Evolutionary conservation across 2,113 vertebrate genomes (phyloP).

Genomic region (Baryphthengus martii): DNA sequence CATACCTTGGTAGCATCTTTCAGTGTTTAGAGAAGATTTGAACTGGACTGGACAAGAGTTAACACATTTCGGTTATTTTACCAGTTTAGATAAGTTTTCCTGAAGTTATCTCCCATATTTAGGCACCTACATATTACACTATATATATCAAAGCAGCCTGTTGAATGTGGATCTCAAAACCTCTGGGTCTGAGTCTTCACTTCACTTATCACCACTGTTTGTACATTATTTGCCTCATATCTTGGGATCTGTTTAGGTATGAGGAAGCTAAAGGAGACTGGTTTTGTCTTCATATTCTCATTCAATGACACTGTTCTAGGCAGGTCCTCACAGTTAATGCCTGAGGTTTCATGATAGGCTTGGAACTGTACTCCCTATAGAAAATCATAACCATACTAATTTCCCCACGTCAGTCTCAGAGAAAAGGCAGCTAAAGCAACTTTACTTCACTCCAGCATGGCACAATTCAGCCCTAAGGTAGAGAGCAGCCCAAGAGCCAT

Average conservation of each 20-base stretch:
- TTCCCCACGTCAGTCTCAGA: neutral
- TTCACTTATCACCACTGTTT: neutral
- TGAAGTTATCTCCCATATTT: neutral
- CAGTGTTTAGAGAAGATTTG: neutral
- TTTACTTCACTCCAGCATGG: neutral
- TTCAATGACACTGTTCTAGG: neutral
- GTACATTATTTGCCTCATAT: neutral
- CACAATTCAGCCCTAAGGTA: neutral
- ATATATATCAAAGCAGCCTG: neutral
- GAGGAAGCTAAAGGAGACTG: neutral
- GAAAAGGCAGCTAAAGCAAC: neutral
- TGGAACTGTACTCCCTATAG: neutral
- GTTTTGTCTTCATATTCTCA: neutral
- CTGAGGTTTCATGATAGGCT: neutral
- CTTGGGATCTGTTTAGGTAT: neutral
- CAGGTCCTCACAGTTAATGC: neutral
- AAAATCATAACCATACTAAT: neutral
- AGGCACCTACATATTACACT: neutral
- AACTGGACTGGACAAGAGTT: neutral
- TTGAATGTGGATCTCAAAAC: neutral
- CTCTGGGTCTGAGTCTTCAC: neutral
- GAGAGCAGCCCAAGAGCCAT: neutral
- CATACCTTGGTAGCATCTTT: neutral
- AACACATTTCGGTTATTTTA: neutral
- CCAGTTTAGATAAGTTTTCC: neutral